Evolutionary conservation across 2,888 invertebrate species (phyloP).

Genomic region (Uloborus plumipes): DNA sequence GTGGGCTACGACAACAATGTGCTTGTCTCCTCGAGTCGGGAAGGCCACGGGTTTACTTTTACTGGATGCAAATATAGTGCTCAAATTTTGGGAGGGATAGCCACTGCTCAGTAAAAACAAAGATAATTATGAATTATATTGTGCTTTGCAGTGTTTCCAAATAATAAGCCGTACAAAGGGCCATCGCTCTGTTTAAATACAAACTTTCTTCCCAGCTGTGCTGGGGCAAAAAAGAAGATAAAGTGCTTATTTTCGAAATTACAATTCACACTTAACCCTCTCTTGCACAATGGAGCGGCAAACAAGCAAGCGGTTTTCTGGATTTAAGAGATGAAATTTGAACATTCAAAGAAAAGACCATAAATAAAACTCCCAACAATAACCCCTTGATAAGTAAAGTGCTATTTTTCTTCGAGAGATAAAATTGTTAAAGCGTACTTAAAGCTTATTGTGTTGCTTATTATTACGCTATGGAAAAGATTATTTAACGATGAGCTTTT

Average conservation of each 20-base stretch:
- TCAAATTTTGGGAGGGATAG: slow-evolving; percentile 47
- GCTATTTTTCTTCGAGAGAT: slow-evolving; percentile 8
- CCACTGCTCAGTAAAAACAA: slow-evolving; percentile 38
- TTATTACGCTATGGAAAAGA: slow-evolving; percentile 4
- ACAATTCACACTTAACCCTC: slow-evolving; percentile 19
- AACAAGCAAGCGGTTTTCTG: background rate
- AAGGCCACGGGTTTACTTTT: slow-evolving; percentile 22
- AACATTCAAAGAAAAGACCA: slow-evolving; percentile 17
- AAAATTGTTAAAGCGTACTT: slow-evolving; percentile 14
- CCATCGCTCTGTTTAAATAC: slow-evolving; percentile 28
- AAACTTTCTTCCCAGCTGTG: slow-evolving; percentile 53
- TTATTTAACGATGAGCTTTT: slow-evolving; percentile 12
- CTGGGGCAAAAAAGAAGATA: slow-evolving; percentile 14
- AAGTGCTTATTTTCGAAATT: slow-evolving; percentile 42
- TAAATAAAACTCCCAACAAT: slow-evolving; percentile 12
- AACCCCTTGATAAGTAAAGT: slow-evolving; percentile 17
- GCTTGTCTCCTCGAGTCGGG: slow-evolving; percentile 26
- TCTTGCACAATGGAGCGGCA: slow-evolving; percentile 8
- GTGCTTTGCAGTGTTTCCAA: slow-evolving; percentile 53
- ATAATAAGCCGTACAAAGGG: slow-evolving; percentile 59
- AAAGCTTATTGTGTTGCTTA: slow-evolving; percentile 17
- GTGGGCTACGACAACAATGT: slow-evolving; percentile 40
- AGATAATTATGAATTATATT: slow-evolving; percentile 61
- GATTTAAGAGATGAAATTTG: slow-evolving; percentile 3
- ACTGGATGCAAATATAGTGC: slow-evolving; percentile 28